Evolutionary conservation across 2,888 invertebrate genomes (phyloP).

Genomic region (Celastrina argiolus): DNA sequence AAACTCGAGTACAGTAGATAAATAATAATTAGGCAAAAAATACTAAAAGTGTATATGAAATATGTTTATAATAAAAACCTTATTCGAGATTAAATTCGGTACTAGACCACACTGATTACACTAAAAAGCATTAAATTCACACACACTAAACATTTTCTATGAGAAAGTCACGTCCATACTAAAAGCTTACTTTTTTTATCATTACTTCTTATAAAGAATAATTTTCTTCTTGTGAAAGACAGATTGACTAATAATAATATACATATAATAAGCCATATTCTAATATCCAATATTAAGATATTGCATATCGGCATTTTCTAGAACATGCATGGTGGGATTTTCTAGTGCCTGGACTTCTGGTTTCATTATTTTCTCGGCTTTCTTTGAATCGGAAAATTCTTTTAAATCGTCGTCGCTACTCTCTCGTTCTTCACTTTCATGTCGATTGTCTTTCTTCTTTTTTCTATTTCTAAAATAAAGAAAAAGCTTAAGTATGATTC

Average conservation of each 20-base stretch:
- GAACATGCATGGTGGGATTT: constrained; percentile 1
- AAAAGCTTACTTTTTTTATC: neutral
- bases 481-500: neutral
- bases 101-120: neutral
- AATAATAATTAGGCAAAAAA: neutral
- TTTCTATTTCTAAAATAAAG: constrained; percentile 41
- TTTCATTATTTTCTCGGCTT: neutral
- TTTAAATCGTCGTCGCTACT: constrained; percentile 12
- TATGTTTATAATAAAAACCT: neutral
- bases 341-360: neutral
- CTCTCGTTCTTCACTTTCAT: neutral
- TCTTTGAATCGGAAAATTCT: neutral
- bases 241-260: neutral
- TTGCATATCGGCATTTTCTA: constrained; percentile 15
- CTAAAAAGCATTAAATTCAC: neutral
- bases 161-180: too few relatives aligned
- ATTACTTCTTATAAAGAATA: neutral
- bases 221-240: neutral
- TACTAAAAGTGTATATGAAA: neutral
- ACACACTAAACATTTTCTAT: neutral
- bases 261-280: neutral
- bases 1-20: too few relatives aligned
- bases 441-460: constrained; percentile 42
- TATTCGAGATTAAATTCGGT: neutral
- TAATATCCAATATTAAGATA: constrained; percentile 6